Conservation (phyloP, 2,888 invertebrate genomes). For the Myopa testacea region DNA sequence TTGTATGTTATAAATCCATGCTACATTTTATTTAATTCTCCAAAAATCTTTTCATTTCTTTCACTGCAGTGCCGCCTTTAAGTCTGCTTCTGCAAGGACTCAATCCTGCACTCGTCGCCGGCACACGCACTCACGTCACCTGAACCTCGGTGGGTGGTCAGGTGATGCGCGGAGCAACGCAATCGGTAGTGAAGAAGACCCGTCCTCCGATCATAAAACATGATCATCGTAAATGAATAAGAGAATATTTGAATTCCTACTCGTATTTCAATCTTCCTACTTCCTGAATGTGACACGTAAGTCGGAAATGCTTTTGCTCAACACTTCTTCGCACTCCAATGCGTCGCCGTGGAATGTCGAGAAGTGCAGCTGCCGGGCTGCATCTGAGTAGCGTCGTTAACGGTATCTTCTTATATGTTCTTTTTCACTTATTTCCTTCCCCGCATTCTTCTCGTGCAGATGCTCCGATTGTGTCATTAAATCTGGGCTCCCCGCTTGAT, state of each 20-base stretch:
- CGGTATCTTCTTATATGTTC: too few relatives aligned
- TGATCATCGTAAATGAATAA: not conserved
- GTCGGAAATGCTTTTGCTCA: conserved; percentile 44
- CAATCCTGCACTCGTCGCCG: conserved; percentile 80
- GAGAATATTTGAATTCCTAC: too few relatives aligned
- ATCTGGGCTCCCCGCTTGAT: conserved; percentile 70
- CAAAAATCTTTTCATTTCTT: conserved; percentile 30
- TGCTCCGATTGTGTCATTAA: conserved; percentile 69
- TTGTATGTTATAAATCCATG: not conserved
- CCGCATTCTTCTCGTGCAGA: conserved; percentile 57
- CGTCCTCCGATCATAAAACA: too few relatives aligned
- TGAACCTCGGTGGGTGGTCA: conserved; percentile 81
- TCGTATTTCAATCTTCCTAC: not conserved
- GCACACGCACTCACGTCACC: conserved; percentile 79
- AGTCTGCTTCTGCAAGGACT: conserved; percentile 77
- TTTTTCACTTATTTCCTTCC: not conserved
- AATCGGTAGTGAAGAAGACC: conserved; percentile 71
- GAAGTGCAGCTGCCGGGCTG: too few relatives aligned
- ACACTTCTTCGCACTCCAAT: not conserved
- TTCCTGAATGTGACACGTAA: conserved; percentile 67
- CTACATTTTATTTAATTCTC: not conserved
- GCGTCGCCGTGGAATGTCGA: too few relatives aligned
- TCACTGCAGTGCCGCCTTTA: conserved; percentile 73
- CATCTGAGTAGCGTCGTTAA: too few relatives aligned
- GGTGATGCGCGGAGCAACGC: conserved; percentile 74